These are phyloP conservation scores for Drosophila atroscutellata DNA, from an alignment of 2,888 invertebrate species.

Conservation along the genomic window DNA sequence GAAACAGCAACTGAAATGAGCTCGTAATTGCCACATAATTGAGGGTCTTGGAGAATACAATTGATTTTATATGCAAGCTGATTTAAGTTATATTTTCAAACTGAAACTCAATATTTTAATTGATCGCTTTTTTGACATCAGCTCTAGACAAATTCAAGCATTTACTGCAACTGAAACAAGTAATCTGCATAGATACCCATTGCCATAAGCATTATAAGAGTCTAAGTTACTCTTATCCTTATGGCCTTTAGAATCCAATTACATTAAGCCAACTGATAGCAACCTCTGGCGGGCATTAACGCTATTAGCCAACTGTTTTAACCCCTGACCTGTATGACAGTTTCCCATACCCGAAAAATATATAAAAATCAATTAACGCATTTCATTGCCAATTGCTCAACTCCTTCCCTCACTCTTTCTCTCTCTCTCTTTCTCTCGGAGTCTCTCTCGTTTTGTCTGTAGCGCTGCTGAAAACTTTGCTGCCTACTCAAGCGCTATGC, in stretches of 20 bases:
- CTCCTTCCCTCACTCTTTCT: slow-evolving; percentile 21
- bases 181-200: slow-evolving; percentile 1
- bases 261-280: slow-evolving; percentile 27
- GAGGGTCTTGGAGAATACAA: slow-evolving; percentile 7
- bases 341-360: slow-evolving; percentile 12
- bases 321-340: neutral
- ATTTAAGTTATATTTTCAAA: slow-evolving; percentile 6
- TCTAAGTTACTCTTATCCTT: neutral
- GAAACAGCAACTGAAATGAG: slow-evolving; percentile 48
- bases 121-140: neutral
- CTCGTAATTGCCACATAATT: slow-evolving; percentile 35
- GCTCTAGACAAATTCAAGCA: neutral
- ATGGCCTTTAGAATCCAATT: slow-evolving; percentile 11
- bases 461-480: slow-evolving; percentile 16
- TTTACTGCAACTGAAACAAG: neutral
- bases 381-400: slow-evolving; percentile 62
- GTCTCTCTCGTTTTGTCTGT: neutral
- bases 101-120: neutral
- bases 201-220: slow-evolving; percentile 8
- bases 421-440: slow-evolving; percentile 1
- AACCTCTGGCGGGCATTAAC: slow-evolving; percentile 10
- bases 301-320: slow-evolving; percentile 69
- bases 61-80: slow-evolving; percentile 5
- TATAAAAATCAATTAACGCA: slow-evolving; percentile 76
- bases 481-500: slow-evolving; percentile 70